These are phyloP conservation scores for Zaprionus bogoriensis DNA, from an alignment of 2,888 invertebrate genomes.

Conservation along the genomic window DNA sequence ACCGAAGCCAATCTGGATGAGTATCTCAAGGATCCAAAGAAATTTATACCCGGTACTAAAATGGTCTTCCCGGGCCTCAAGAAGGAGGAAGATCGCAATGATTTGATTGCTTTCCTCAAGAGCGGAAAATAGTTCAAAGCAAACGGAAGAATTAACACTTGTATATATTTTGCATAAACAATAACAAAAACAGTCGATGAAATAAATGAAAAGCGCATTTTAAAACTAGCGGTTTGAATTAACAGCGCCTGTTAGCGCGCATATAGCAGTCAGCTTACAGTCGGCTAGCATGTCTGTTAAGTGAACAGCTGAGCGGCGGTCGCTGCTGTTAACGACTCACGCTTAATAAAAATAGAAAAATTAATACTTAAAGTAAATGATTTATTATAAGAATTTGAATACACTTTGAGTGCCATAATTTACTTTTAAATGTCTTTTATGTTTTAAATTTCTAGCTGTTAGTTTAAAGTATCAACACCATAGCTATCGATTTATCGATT, in stretches of 20 bases:
- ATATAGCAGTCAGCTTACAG: neutral
- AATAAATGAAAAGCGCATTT: neutral
- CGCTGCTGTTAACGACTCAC: neutral
- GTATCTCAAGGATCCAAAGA: conserved; percentile 99
- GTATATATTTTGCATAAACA: neutral
- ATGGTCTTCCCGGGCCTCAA: conserved; percentile 99
- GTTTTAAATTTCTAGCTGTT: too few relatives aligned
- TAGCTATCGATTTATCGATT: neutral
- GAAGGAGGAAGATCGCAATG: conserved; percentile 95
- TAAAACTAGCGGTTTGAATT: neutral
- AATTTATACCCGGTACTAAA: conserved; percentile 99
- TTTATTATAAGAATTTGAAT: too few relatives aligned
- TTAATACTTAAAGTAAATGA: too few relatives aligned
- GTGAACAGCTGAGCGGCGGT: neutral
- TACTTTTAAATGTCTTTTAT: too few relatives aligned
- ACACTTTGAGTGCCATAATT: too few relatives aligned
- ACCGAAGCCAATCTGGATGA: conserved; percentile 94
- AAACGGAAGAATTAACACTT: neutral
- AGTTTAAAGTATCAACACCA: too few relatives aligned
- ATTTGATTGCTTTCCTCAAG: conserved; percentile 96
- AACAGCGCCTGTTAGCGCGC: too few relatives aligned
- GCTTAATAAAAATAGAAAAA: too few relatives aligned
- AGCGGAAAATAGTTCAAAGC: conserved; percentile 50
- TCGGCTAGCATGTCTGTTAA: neutral
- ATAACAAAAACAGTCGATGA: neutral